Conservation (phyloP, 2,888 invertebrate species). For the Nemotelus nigrinus region DNA sequence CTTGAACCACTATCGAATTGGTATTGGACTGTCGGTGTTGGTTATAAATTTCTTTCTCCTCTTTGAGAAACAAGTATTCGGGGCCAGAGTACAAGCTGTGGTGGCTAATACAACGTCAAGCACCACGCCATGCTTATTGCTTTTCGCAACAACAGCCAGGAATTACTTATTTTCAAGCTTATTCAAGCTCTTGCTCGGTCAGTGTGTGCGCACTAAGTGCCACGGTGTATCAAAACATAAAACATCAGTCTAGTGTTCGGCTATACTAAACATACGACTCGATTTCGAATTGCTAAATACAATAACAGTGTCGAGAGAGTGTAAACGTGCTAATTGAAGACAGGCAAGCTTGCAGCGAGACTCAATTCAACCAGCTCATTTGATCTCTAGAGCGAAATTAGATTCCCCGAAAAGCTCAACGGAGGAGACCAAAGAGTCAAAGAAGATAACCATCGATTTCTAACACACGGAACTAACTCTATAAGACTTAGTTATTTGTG, state of each 20-base stretch:
- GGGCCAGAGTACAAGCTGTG: conserved; percentile 24
- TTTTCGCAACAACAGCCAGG: conserved; percentile 30
- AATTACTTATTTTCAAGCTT: conserved; percentile 27
- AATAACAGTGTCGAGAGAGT: too few species aligned
- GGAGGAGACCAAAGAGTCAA: too few species aligned
- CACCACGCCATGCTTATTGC: background rate
- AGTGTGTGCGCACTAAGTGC: conserved; percentile 16
- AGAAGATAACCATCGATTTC: too few species aligned
- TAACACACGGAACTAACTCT: too few species aligned
- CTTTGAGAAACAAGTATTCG: background rate
- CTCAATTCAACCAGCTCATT: too few species aligned
- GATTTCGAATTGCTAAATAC: too few species aligned
- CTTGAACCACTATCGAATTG: conserved; percentile 13
- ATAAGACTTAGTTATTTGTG: too few species aligned
- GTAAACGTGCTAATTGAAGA: too few species aligned
- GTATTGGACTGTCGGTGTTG: background rate
- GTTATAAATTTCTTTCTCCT: background rate
- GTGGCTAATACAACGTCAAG: background rate
- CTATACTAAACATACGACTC: too few species aligned
- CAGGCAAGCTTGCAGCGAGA: too few species aligned
- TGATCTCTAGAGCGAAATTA: too few species aligned
- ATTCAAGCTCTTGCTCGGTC: background rate
- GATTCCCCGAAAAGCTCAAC: background rate
- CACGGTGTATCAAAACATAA: conserved; percentile 11
- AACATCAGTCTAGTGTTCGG: background rate